Evolutionary conservation across 1,140 invertebrate genomes (phyloP).

Genomic region (Pectinophora gossypiella): DNA sequence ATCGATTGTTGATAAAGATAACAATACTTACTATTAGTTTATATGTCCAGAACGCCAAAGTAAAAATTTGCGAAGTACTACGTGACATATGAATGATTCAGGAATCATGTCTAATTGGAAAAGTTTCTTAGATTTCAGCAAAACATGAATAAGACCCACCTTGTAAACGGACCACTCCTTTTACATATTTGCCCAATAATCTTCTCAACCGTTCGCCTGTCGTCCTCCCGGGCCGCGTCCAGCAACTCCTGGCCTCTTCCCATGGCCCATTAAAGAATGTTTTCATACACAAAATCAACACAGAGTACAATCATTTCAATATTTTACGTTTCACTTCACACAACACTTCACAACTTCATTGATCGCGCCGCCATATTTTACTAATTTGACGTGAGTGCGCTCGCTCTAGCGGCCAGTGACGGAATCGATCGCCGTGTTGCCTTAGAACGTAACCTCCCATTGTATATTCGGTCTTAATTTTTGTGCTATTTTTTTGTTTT

Average conservation of each 20-base stretch:
- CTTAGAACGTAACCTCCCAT: neutral
- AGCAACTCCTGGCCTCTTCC: conserved; percentile 97
- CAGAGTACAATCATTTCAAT: conserved; percentile 68
- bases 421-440: conserved; percentile 53
- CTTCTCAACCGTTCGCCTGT: conserved; percentile 92
- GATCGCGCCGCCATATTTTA: conserved; percentile 84
- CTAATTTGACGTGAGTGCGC: conserved; percentile 68
- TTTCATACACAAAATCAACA: conserved; percentile 65
- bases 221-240: conserved; percentile 95
- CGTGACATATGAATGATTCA: neutral
- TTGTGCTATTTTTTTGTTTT: conserved; percentile 14
- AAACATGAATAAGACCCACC: conserved; percentile 79
- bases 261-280: conserved; percentile 83
- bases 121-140: conserved; percentile 3
- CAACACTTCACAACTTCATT: conserved; percentile 82
- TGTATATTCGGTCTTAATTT: no score
- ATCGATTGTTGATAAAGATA: neutral
- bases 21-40: neutral
- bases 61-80: no score
- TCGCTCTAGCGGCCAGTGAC: conserved; percentile 65
- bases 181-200: conserved; percentile 92
- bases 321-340: conserved; percentile 78
- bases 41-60: no score
- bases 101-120: neutral
- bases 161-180: conserved; percentile 94